These are phyloP conservation scores for Sebastes matsubarae DNA, from an alignment of 2,797 vertebrate species.

Conservation along the genomic window DNA sequence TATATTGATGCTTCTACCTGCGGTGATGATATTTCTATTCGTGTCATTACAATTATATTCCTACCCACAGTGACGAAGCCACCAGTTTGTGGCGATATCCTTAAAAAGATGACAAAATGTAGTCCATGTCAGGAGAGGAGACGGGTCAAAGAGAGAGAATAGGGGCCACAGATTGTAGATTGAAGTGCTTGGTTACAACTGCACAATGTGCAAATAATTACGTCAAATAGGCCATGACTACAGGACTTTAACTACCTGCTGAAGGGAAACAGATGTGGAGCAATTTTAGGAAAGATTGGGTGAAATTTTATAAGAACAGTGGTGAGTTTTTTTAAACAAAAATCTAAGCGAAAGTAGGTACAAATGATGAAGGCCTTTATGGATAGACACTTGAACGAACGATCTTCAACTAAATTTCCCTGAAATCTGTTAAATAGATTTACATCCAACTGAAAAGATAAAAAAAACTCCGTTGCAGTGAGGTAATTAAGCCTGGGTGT, in stretches of 20 bases:
- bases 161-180: constrained; percentile 9
- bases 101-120: background rate
- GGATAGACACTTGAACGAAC: too few species aligned
- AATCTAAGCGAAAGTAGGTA: background rate
- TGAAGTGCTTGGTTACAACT: constrained; percentile 28
- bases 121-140: background rate
- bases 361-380: background rate
- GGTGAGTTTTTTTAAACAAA: background rate
- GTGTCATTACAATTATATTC: constrained; percentile 33
- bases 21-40: constrained; percentile 36
- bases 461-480: background rate
- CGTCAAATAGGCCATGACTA: background rate
- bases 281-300: background rate
- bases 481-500: background rate
- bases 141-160: background rate
- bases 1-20: constrained; percentile 30
- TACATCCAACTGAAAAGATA: background rate
- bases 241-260: background rate
- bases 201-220: too few species aligned
- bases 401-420: background rate
- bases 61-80: background rate
- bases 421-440: background rate
- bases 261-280: background rate
- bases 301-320: too few species aligned
- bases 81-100: background rate